Conservation (phyloP, 2,888 invertebrate genomes). For the Chalcosyrphus nemorum region DNA sequence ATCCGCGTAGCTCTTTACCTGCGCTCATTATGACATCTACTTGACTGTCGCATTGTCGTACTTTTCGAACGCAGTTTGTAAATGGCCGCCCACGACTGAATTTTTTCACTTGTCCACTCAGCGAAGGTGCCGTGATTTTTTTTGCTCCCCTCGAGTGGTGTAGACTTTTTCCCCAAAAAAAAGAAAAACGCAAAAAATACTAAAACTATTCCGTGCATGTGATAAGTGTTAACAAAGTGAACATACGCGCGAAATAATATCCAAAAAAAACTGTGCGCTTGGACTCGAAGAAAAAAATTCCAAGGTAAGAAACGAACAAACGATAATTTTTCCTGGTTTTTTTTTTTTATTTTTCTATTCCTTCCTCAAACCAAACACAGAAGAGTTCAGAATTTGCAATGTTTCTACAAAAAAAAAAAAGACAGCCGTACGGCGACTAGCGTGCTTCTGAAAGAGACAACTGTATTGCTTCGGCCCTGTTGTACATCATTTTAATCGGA, state of each 20-base stretch:
- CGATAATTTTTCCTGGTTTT: background rate
- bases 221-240: conserved; percentile 55
- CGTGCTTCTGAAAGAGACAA: conserved; percentile 19
- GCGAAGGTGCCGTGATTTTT: conserved; percentile 51
- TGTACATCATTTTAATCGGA: conserved; percentile 36
- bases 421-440: no score
- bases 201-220: conserved; percentile 10
- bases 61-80: conserved; percentile 64
- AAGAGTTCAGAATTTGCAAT: conserved; percentile 50
- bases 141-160: no score
- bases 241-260: conserved; percentile 18
- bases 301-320: conserved; percentile 28
- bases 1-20: background rate
- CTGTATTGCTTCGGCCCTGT: background rate
- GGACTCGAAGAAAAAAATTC: conserved; percentile 34
- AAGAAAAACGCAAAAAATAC: background rate
- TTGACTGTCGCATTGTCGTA: background rate
- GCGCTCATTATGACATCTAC: background rate
- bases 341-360: background rate
- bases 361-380: conserved; percentile 42
- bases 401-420: no score
- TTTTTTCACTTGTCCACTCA: conserved; percentile 60
- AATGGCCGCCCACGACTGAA: conserved; percentile 67
- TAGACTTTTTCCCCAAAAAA: background rate
- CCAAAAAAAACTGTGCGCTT: conserved; percentile 23